Percentiles rank a stretch among this genome's conserved stretches.
These are phyloP conservation scores for Hippocampus guttulatus DNA, from an alignment of 2,113 vertebrate species.

Conservation along the genomic window DNA sequence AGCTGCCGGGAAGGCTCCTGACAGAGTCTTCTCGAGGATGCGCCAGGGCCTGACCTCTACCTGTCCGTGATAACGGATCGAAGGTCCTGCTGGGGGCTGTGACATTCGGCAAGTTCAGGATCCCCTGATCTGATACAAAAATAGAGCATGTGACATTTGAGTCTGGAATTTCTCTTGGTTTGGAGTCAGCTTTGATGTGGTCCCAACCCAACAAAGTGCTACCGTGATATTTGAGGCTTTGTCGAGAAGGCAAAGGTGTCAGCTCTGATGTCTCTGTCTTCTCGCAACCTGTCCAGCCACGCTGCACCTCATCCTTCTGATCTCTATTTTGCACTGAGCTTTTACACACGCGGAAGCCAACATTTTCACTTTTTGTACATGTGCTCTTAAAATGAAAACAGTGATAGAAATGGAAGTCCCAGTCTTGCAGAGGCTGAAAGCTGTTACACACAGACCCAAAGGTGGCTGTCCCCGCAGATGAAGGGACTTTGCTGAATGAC, in stretches of 20 bases:
- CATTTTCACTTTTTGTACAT: constrained; percentile 26
- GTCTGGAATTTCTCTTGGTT: constrained; percentile 28
- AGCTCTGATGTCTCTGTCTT: constrained; percentile 34
- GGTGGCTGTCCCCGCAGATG: constrained; percentile 21
- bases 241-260: constrained; percentile 14
- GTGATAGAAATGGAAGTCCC: constrained; percentile 60
- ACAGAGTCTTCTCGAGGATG: constrained; percentile 25
- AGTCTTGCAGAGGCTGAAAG: constrained; percentile 61
- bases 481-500: constrained; percentile 50
- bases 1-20: constrained; percentile 51
- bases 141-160: constrained; percentile 19
- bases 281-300: constrained; percentile 18
- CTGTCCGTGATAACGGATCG: constrained; percentile 35
- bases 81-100: constrained; percentile 42
- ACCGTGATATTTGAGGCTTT: constrained; percentile 22
- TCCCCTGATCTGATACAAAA: constrained; percentile 38
- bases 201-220: constrained; percentile 15
- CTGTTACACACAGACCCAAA: constrained; percentile 52
- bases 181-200: constrained; percentile 26
- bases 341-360: constrained; percentile 29
- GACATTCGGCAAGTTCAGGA: constrained; percentile 21
- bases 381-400: constrained; percentile 45
- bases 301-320: constrained; percentile 19
- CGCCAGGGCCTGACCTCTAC: constrained; percentile 30
- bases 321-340: constrained; percentile 23